Evolutionary conservation across 2,797 vertebrate genomes (phyloP).

Genomic region (Neosilurus mollespiculum): DNA sequence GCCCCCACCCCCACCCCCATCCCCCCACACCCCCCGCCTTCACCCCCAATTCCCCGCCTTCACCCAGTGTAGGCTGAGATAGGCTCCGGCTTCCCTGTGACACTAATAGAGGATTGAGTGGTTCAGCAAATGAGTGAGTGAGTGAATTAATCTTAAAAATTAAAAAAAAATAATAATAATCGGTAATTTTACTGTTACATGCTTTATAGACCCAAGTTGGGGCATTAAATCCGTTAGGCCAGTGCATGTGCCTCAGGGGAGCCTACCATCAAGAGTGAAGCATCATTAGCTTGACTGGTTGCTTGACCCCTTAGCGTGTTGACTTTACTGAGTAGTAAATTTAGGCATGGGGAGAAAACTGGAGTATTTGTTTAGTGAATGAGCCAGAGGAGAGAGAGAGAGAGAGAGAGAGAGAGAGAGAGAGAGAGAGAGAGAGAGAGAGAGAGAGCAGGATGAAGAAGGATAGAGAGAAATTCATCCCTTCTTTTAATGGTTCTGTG

Average conservation of each 20-base stretch:
- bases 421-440: background rate
- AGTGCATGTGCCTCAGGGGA: constrained; percentile 10
- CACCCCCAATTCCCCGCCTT: too few species aligned
- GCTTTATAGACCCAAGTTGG: background rate
- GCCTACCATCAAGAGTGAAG: background rate
- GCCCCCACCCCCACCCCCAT: too few species aligned
- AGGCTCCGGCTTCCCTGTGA: too few species aligned
- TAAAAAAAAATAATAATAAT: too few species aligned
- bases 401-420: background rate
- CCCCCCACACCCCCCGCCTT: too few species aligned
- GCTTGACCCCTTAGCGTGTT: constrained; percentile 14
- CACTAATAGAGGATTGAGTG: too few species aligned
- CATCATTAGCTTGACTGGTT: constrained; percentile 35
- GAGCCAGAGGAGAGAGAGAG: background rate
- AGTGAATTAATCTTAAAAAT: background rate
- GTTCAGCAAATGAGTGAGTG: too few species aligned
- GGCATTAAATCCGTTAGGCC: constrained; percentile 6
- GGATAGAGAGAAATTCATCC: background rate
- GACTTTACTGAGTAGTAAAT: constrained; percentile 29
- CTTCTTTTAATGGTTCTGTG: constrained; percentile 25
- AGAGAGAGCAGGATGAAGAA: background rate
- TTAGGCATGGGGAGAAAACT: constrained; percentile 14
- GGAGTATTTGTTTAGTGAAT: constrained; percentile 7
- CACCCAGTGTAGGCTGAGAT: too few species aligned
- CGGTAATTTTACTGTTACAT: background rate